Base-by-base conservation (phyloP, 1,140 invertebrate species). In the Latrodectus geometricus region DNA sequence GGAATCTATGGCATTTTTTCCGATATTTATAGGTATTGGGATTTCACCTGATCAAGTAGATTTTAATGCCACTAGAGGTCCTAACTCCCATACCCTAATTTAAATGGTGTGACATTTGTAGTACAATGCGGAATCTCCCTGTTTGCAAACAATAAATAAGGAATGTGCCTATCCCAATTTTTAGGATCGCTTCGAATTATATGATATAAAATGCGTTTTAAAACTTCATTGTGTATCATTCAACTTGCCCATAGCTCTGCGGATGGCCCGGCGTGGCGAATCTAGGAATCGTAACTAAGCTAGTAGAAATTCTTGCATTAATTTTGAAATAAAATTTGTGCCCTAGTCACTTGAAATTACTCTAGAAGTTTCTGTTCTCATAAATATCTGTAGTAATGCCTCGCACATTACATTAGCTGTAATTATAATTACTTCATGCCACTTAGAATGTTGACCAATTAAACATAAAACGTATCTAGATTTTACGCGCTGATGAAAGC, bases 391-490 rank as follows among this genome's bases (percentile, higher is more conserved):
- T n/a, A 75, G 4, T 7, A 84, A 50, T 14, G 56, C 81, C 11
- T 74, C 72, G 48, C 73, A 84, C 5, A 72, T 84, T n/a, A 72
- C 70, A 21, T 66, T 84, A 3, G 81, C 23, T 8, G 69, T 75
- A 5, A 84, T 0, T 20, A 54, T n/a, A 7, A 66, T 20, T 0
- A 21, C 68, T 17, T 81, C 79, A 0, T 4, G 66, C 68, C 50
- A 81, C 9, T 68, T n/a, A 54, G 9, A 69, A 66, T 65, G 56
- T 17, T 65, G 48, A 52, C 75, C 81, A 0, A 75, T 54, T 23
- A 84, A 5, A 70, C 81, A 65, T 35, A 84, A 49, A 49, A 75
- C 52, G 23, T 75, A 84, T 50, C 50, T n/a, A 61, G 81, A 14
- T 56, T 4, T 52, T 52, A 9, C 81, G 50, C 4, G 81, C 17